Evolutionary conservation across 2,113 vertebrate genomes (phyloP).

Genomic region (Eublepharis macularius): DNA sequence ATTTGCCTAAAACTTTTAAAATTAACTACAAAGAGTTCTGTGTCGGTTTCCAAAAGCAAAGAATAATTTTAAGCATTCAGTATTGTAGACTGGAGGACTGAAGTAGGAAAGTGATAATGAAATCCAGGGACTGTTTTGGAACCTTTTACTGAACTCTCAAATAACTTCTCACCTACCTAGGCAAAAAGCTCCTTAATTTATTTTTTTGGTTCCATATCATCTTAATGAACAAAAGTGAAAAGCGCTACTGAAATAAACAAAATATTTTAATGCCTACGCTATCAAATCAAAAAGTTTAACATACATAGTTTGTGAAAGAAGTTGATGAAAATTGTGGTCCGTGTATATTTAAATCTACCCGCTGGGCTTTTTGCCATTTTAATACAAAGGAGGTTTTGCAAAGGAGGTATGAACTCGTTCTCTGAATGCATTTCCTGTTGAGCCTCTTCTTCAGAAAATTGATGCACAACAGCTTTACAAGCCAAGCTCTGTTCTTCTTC

Average conservation of each 20-base stretch:
- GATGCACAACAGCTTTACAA: not conserved
- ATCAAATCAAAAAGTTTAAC: not conserved
- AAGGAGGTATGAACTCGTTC: not conserved
- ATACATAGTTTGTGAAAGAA: not conserved
- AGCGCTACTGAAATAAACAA: not conserved
- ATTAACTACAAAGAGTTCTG: not conserved
- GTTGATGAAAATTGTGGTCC: not conserved
- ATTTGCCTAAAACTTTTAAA: not conserved
- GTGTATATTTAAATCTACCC: not conserved
- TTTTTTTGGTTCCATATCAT: not conserved
- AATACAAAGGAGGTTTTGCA: not conserved
- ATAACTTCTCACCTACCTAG: not conserved
- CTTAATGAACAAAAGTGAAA: not conserved
- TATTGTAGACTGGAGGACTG: not conserved
- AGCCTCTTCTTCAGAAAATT: not conserved
- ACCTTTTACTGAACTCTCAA: not conserved
- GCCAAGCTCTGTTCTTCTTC: not conserved
- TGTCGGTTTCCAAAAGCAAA: not conserved
- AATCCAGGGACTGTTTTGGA: conserved; percentile 13
- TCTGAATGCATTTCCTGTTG: not conserved
- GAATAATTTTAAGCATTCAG: not conserved
- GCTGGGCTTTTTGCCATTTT: not conserved
- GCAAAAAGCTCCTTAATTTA: not conserved
- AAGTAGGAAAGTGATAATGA: conserved; percentile 2
- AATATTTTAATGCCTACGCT: not conserved